phyloP scores from a whole-genome alignment of 1,140 invertebrate species.

The Ceratina australensis region DNA sequence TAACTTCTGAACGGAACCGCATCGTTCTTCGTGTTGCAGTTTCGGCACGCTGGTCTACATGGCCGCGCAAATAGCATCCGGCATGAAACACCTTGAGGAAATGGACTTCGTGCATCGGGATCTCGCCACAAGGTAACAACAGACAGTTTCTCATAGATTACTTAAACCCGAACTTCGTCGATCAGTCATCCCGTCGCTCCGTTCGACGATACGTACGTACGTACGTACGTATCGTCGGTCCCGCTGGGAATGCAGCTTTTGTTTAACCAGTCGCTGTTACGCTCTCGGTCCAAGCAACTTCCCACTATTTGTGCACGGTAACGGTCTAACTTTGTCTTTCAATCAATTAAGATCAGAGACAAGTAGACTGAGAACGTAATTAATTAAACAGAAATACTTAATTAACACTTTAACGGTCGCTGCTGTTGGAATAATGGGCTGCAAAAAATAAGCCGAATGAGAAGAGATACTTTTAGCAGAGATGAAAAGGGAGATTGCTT shows the following conservation, averaged over 20 bases:
- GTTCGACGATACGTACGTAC: background rate
- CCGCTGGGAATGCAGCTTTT: background rate
- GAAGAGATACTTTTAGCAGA: too few relatives aligned
- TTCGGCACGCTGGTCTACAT: conserved; percentile 84
- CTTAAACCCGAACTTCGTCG: conserved; percentile 45
- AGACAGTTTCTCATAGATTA: conserved; percentile 56
- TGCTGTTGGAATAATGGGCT: too few relatives aligned
- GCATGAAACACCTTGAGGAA: conserved; percentile 91
- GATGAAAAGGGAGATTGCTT: too few relatives aligned
- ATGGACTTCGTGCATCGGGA: conserved; percentile 91
- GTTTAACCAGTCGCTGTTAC: background rate
- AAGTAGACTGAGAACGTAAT: too few relatives aligned
- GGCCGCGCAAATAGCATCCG: conserved; percentile 89
- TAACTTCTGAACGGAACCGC: conserved; percentile 52
- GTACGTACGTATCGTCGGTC: background rate
- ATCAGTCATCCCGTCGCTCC: conserved; percentile 30
- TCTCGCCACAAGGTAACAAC: conserved; percentile 84
- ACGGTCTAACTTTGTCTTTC: background rate
- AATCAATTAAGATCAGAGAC: too few relatives aligned
- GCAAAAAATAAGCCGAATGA: too few relatives aligned
- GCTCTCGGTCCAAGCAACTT: background rate
- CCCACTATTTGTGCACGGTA: background rate
- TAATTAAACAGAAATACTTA: too few relatives aligned
- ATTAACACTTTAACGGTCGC: too few relatives aligned
- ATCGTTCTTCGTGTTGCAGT: conserved; percentile 77